These are phyloP conservation scores for Hypsibius dujardini DNA, from an alignment of 1,140 invertebrate species.

Conservation along the genomic window DNA sequence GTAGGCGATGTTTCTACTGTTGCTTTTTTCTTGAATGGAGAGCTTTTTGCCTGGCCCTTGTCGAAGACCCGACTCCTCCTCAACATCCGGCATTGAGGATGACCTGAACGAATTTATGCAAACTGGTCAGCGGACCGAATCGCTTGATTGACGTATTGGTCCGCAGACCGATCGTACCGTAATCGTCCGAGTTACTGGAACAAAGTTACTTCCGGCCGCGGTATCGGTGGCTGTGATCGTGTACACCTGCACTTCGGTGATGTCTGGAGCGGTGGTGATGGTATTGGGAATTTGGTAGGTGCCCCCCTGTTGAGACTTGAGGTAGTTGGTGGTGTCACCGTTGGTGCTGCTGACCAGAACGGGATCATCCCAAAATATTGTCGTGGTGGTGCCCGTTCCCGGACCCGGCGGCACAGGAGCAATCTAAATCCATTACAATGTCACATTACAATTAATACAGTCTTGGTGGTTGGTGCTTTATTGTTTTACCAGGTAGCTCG, in stretches of 20 bases:
- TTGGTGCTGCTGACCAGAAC: slow-evolving; percentile 14
- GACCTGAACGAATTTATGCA: too few relatives aligned
- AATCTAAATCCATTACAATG: background rate
- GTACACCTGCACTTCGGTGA: slow-evolving; percentile 14
- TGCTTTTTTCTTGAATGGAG: too few relatives aligned
- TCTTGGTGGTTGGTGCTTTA: background rate
- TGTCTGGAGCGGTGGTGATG: background rate
- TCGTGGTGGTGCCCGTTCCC: background rate
- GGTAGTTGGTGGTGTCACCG: background rate
- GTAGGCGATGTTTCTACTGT: too few relatives aligned
- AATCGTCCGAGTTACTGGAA: background rate
- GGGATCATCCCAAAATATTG: slow-evolving; percentile 1
- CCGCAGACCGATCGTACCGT: too few relatives aligned
- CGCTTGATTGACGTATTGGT: too few relatives aligned
- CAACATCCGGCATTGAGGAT: too few relatives aligned
- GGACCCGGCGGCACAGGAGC: background rate
- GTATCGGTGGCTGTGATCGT: slow-evolving; percentile 1
- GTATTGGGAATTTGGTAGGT: background rate
- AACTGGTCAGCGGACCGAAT: too few relatives aligned
- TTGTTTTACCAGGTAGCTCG: background rate
- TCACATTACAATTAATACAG: background rate
- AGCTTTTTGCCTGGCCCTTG: too few relatives aligned
- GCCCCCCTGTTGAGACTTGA: background rate
- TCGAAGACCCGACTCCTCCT: too few relatives aligned
- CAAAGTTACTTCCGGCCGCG: background rate